Evolutionary conservation across 2,113 vertebrate genomes (phyloP).

Genomic region (Callionymus lyra): DNA sequence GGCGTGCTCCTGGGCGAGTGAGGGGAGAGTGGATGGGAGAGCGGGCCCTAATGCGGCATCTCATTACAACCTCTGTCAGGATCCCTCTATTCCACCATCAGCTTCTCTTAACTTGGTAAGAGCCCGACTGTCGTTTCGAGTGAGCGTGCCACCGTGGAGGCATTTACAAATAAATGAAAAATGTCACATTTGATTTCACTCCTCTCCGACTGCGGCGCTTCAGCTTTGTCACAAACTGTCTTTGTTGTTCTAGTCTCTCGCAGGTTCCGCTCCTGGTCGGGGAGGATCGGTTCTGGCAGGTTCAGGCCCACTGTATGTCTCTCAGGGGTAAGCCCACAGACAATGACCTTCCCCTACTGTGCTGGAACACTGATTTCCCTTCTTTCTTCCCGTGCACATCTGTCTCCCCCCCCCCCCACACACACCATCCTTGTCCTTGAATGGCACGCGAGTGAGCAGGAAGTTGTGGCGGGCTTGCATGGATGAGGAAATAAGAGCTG

Average conservation of each 20-base stretch:
- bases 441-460: constrained; percentile 44
- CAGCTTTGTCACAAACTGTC: constrained; percentile 91
- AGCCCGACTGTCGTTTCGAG: constrained; percentile 86
- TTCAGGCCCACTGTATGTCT: constrained; percentile 64
- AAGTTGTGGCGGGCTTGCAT: constrained; percentile 45
- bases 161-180: constrained; percentile 99
- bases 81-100: constrained; percentile 81
- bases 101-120: constrained; percentile 75
- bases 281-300: constrained; percentile 75
- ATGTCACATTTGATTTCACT: constrained; percentile 97
- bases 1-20: constrained; percentile 68
- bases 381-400: constrained; percentile 6
- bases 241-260: constrained; percentile 78
- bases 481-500: constrained; percentile 42
- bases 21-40: constrained; percentile 70
- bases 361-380: constrained; percentile 51
- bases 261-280: constrained; percentile 71
- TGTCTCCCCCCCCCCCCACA: constrained; percentile 11
- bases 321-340: constrained; percentile 63
- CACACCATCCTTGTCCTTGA: constrained; percentile 41
- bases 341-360: constrained; percentile 72
- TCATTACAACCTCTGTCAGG: constrained; percentile 95
- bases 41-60: constrained; percentile 84
- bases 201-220: constrained; percentile 71
- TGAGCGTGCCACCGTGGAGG: constrained; percentile 84